Evolutionary conservation across 2,888 invertebrate species (phyloP).

Genomic region (Monoplex corrugatus): DNA sequence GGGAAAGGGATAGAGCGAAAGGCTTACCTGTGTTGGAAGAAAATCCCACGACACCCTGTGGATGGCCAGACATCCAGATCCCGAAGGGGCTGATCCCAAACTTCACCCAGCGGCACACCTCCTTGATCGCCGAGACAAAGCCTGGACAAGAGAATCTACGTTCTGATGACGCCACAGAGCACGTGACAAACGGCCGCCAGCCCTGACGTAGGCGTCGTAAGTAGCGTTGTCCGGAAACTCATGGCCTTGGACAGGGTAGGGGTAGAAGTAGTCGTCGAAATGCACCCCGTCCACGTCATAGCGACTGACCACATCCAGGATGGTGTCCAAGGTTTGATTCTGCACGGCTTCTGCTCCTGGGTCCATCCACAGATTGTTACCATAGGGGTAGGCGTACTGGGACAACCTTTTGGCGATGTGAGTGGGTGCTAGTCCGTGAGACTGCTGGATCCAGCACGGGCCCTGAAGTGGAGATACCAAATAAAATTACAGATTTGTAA

Average conservation of each 20-base stretch:
- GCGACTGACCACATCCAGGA: constrained; percentile 71
- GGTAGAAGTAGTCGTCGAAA: constrained; percentile 80
- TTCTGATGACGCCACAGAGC: constrained; percentile 76
- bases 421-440: constrained; percentile 70
- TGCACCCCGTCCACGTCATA: constrained; percentile 79
- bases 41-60: constrained; percentile 70
- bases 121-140: constrained; percentile 65
- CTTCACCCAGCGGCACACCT: constrained; percentile 66
- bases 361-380: constrained; percentile 76
- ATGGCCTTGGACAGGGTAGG: constrained; percentile 72
- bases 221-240: constrained; percentile 74
- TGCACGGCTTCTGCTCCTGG: constrained; percentile 73
- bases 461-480: no score
- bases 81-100: constrained; percentile 79
- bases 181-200: constrained; percentile 69
- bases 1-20: no score
- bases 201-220: constrained; percentile 66
- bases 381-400: constrained; percentile 72
- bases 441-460: constrained; percentile 66
- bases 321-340: constrained; percentile 67
- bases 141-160: constrained; percentile 70
- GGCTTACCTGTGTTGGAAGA: constrained; percentile 65
- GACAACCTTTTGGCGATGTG: constrained; percentile 74
- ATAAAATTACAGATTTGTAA: no score
- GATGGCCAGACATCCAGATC: constrained; percentile 76